phyloP scores from a whole-genome alignment of 2,113 vertebrate genomes.

The Octodon degus region DNA sequence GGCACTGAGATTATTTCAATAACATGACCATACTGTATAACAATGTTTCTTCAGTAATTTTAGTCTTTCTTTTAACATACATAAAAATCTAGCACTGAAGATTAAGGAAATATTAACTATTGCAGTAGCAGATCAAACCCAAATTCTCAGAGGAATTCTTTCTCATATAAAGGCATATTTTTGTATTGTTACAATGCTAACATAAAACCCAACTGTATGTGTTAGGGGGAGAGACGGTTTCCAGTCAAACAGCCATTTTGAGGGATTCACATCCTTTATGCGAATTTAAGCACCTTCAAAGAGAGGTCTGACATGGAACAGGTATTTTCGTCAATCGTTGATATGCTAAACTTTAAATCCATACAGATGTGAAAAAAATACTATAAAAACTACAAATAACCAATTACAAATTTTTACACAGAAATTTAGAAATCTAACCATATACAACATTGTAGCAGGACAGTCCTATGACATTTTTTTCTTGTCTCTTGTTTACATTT shows the following conservation, averaged over 20 bases:
- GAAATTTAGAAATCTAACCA: no score
- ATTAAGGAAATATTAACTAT: neutral
- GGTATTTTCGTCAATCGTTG: no score
- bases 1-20: neutral
- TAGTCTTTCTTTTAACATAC: conserved; percentile 13
- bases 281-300: neutral
- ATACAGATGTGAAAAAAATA: no score
- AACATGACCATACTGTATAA: neutral
- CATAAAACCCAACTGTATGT: neutral
- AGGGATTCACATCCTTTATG: neutral
- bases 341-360: no score
- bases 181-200: neutral
- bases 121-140: neutral
- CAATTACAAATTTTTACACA: no score
- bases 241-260: neutral
- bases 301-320: no score
- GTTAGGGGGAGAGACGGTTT: neutral
- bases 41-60: neutral
- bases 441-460: no score
- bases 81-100: neutral
- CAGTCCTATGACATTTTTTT: no score
- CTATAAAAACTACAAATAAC: no score
- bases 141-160: neutral
- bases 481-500: no score
- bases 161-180: neutral